Conservation (phyloP, 92 coral and sea anemone genomes). For the Zoanthus gigantus region DNA sequence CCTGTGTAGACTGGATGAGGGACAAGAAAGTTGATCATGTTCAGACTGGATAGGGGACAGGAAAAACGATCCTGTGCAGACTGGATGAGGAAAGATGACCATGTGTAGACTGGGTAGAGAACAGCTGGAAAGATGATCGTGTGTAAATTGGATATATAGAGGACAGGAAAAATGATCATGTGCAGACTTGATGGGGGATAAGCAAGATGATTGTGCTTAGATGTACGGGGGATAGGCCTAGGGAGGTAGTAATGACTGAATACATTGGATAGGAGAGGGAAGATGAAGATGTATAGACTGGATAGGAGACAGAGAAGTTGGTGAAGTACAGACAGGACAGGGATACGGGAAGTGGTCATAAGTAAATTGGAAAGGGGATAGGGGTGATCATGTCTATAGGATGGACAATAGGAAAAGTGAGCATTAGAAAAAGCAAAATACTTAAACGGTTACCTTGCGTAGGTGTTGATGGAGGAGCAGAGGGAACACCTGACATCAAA, state of each 20-base stretch:
- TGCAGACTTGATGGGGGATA: not conserved
- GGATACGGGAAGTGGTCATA: too few species aligned
- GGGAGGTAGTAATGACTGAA: not conserved
- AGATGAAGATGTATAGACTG: not conserved
- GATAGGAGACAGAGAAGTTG: not conserved
- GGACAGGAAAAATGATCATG: too few species aligned
- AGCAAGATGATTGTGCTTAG: not conserved
- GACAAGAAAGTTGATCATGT: not conserved
- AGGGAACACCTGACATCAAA: slow-evolving; percentile 85
- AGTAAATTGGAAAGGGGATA: too few species aligned
- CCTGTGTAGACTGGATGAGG: not conserved
- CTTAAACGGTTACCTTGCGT: slow-evolving; percentile 57
- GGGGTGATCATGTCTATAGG: too few species aligned
- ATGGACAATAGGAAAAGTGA: too few species aligned
- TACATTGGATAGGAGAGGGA: not conserved
- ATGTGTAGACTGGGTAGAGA: not conserved
- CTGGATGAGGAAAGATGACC: too few species aligned
- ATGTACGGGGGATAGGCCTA: not conserved
- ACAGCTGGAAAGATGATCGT: not conserved
- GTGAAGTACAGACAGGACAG: too few species aligned
- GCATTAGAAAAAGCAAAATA: not conserved
- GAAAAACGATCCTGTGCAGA: not conserved
- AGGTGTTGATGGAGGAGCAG: slow-evolving; percentile 95
- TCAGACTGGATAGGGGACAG: not conserved
- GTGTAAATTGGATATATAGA: not conserved